Evolutionary conservation across 2,888 invertebrate genomes (phyloP), one percentile per base, ranked within the genome.

Genomic region (Hirtodrosophila histrioides): DNA sequence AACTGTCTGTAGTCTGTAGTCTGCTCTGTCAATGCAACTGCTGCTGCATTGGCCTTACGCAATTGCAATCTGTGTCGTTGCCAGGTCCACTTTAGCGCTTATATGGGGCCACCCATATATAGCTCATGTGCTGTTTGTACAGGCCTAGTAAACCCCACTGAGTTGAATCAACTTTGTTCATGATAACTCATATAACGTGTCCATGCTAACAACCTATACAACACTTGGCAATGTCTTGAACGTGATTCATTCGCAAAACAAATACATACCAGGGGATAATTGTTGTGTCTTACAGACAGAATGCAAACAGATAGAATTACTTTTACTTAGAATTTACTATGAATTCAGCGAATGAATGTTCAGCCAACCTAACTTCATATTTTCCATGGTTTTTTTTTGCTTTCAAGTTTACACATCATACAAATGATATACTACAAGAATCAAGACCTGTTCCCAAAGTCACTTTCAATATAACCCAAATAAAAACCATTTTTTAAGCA

Each of bases 1-100:
- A 44, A 46, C 35, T 41, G 49, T 55, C 50, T 64, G 39, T 7
- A 36, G 49, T 55, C 50, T 64, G 39, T 7, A 36, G 29, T 4
- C 27, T 27, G 27, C 6, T 27, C 5, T 27, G 27, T 7, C 5
- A 12, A 36, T 48, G 55, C 36, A 46, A 33, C 35, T 69, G 55
- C 35, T 69, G 55, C 41, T 35, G 23, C 33, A 33, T 45, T 58
- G 7, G 10, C 17, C 37, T 58, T 48, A 36, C 31, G 46, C 37
- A 49, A 44, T 31, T 49, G 62, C 33, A 24, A 29, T 35, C 39
- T 49, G n/a, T 2, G 17, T 50, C n/a, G 9, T 23, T 56, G 17
- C 17, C 17, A 17, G 17, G 17, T 17, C 17, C 17, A 17, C 17
- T 17, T 17, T 17, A 17, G 17, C 17, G 17, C 17, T 17, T 17